Evolutionary conservation across 2,797 vertebrate species (phyloP).

Genomic region (Enteromius paludinosus): DNA sequence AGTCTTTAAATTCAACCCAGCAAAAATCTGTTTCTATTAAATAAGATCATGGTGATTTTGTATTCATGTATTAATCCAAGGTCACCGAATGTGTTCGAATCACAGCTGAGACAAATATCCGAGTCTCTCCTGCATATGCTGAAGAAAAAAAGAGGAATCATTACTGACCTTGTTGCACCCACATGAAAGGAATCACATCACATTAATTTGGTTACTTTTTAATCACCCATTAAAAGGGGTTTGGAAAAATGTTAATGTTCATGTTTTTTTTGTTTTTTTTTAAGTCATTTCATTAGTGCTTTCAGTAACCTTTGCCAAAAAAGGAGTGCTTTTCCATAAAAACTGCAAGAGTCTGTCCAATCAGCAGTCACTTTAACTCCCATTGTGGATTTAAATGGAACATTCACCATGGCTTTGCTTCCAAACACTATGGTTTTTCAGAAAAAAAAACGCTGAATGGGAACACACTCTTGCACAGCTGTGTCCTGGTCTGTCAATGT

Average conservation of each 20-base stretch:
- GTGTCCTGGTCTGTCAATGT: constrained; percentile 32
- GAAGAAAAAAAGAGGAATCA: not conserved
- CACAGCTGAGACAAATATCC: constrained; percentile 20
- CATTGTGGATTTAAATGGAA: constrained; percentile 49
- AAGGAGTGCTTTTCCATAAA: constrained; percentile 2
- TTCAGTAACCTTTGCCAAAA: constrained; percentile 19
- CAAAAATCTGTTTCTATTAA: constrained; percentile 6
- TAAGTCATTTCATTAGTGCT: constrained; percentile 23
- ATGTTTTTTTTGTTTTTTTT: not conserved
- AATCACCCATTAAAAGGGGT: not conserved
- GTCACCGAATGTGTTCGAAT: constrained; percentile 20
- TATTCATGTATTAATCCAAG: constrained; percentile 21
- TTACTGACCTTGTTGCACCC: constrained; percentile 28
- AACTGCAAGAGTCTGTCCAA: constrained; percentile 16
- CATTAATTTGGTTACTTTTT: constrained; percentile 35
- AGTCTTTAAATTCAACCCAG: constrained; percentile 2
- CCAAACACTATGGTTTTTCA: constrained; percentile 18
- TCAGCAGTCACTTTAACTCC: constrained; percentile 22
- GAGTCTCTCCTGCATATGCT: not conserved
- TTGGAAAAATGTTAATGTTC: constrained; percentile 2
- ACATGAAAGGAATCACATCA: not conserved
- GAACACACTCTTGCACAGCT: constrained; percentile 39
- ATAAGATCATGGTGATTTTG: constrained; percentile 34
- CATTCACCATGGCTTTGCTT: constrained; percentile 39
- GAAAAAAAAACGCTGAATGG: constrained; percentile 36